Conservation (phyloP, 2,797 vertebrate genomes). For the Crocidura indochinensis region DNA sequence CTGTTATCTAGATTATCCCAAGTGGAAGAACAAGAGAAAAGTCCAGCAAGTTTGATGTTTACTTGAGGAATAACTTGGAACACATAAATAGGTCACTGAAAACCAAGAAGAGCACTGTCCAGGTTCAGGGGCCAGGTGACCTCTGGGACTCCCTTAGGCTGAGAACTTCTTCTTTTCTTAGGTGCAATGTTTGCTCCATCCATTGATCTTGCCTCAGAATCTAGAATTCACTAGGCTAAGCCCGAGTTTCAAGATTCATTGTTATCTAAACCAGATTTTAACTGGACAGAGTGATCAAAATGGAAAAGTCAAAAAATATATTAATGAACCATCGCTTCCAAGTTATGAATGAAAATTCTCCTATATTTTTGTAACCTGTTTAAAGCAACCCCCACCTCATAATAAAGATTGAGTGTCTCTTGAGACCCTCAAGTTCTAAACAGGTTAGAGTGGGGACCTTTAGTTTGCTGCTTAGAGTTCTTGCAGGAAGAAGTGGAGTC, state of each 20-base stretch:
- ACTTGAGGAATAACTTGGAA: not conserved
- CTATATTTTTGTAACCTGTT: too few species aligned
- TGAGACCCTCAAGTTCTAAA: slow-evolving; percentile 1
- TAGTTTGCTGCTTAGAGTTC: not conserved
- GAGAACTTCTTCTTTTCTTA: not conserved
- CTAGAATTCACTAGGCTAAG: not conserved
- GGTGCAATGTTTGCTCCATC: not conserved
- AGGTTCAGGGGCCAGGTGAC: too few species aligned
- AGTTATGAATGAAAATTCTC: too few species aligned
- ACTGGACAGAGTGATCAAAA: not conserved
- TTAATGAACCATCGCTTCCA: not conserved
- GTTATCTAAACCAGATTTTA: not conserved
- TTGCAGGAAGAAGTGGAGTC: not conserved
- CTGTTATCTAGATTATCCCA: not conserved
- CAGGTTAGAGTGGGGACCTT: not conserved
- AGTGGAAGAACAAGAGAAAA: not conserved
- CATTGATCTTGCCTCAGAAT: not conserved
- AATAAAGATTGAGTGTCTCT: not conserved
- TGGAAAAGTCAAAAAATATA: not conserved
- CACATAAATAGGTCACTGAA: not conserved
- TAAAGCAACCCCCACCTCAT: not conserved
- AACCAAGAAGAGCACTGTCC: too few species aligned
- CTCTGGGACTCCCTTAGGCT: too few species aligned
- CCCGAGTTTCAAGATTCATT: not conserved
- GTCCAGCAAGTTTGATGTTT: not conserved